Conservation (phyloP, 2,113 vertebrate species). For the Amphilophus citrinellus region DNA sequence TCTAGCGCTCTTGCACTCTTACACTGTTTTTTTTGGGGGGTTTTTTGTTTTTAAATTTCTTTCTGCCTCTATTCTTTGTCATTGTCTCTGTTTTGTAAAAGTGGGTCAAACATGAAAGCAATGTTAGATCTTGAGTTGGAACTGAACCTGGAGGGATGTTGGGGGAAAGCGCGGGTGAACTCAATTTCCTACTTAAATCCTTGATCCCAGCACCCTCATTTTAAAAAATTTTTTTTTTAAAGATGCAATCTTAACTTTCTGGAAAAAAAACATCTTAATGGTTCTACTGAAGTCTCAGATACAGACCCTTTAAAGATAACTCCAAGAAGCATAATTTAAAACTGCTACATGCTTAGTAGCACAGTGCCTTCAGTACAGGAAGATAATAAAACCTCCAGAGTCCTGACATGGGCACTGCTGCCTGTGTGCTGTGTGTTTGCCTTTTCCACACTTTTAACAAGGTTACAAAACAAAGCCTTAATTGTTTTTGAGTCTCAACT, state of each 20-base stretch:
- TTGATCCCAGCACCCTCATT: neutral
- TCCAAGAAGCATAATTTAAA: neutral
- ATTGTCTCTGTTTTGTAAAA: constrained; percentile 56
- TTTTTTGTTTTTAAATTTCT: constrained; percentile 4
- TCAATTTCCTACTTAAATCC: constrained; percentile 12
- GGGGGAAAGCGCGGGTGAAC: constrained; percentile 24
- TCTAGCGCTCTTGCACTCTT: neutral
- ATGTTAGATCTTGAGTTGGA: constrained; percentile 52
- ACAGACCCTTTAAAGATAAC: neutral
- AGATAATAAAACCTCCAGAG: constrained; percentile 7
- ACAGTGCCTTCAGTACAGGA: neutral
- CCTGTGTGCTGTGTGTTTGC: constrained; percentile 26
- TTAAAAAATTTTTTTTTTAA: constrained; percentile 8
- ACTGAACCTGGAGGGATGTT: constrained; percentile 39
- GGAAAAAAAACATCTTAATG: neutral
- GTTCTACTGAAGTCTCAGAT: neutral
- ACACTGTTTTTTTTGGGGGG: neutral
- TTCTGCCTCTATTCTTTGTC: constrained; percentile 27
- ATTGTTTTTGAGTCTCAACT: constrained; percentile 21
- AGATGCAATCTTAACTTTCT: constrained; percentile 13
- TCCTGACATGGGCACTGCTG: neutral
- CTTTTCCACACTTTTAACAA: constrained; percentile 22
- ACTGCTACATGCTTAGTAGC: neutral
- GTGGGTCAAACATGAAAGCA: constrained; percentile 74
- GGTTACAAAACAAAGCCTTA: constrained; percentile 44